These are phyloP conservation scores for Tor tambroides DNA, from an alignment of 2,113 vertebrate species.

Conservation along the genomic window DNA sequence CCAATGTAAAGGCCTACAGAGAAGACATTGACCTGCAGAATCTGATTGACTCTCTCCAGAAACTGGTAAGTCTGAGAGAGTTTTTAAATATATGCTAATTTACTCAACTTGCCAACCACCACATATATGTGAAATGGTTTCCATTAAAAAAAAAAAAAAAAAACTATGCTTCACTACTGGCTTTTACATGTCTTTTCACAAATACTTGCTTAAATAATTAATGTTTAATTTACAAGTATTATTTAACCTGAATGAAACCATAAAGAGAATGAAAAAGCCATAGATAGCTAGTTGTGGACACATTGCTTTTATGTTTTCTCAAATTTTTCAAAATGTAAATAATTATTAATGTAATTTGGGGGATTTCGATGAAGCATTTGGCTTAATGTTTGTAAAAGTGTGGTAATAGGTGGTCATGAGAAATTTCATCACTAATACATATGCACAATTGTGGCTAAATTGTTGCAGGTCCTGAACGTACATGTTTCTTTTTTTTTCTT, in stretches of 20 bases:
- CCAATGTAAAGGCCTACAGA: slow-evolving; percentile 88
- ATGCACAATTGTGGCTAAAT: too few relatives aligned
- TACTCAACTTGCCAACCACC: neutral
- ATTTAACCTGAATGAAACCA: neutral
- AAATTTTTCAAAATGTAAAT: neutral
- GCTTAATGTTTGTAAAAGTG: neutral
- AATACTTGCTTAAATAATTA: neutral
- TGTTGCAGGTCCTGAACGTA: neutral
- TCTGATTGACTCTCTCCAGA: slow-evolving; percentile 94
- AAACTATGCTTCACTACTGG: neutral
- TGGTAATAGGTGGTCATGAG: neutral
- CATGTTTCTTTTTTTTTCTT: neutral
- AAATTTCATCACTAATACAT: neutral
- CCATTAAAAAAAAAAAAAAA: neutral
- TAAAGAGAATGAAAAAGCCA: neutral
- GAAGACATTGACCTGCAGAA: slow-evolving; percentile 97
- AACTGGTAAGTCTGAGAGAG: slow-evolving; percentile 73
- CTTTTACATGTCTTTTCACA: neutral
- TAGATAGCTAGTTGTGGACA: neutral
- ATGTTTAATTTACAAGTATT: neutral
- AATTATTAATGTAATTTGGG: neutral
- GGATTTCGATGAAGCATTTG: neutral
- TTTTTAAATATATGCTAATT: neutral
- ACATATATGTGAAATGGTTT: neutral
- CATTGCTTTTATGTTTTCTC: neutral